Base-by-base conservation (phyloP, 2,797 vertebrate species). In the Gymnothorax javanicus region DNA sequence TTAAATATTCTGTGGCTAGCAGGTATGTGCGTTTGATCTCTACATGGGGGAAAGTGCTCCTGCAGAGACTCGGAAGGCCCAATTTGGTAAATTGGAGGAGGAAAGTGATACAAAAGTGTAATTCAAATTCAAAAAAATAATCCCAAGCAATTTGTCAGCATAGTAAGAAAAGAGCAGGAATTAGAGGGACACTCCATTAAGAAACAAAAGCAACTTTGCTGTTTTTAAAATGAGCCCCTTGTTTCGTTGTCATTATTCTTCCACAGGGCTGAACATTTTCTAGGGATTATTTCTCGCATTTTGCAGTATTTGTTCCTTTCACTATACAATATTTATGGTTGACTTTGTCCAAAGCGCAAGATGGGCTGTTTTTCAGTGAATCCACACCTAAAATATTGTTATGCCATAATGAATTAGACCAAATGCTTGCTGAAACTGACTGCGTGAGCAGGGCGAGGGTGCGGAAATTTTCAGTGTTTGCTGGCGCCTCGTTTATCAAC, bases 401-500 rank as follows among this genome's bases (percentile, higher is more conserved):
- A 9, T 25, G 54, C 79, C 20, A 54, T 57, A n/a, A 82, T 56
- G 52, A 25, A 82, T 82, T 25, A 9, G 43, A 56, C 50, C 8
- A 52, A 82, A 82, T 25, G 79, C 23, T 8, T 4, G 12, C 20
- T 11, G 79, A 11, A n/a, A 50, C 52, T n/a, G 17, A 54, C 15
- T 79, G 75, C 23, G 50, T 13, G 75, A 79, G 86, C 79, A 86
- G 87, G 87, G 82, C 27, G 20, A 77, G 7, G 33, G 73, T 12
- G 11, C 58, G 73, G 83, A 89, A 90, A 89, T 90, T 90, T 90
- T 86, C 87, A 85, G 81, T 86, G 64, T 59, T 85, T 86, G 85
- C 58, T 87, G 86, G 82, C 88, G 87, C 85, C 88, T 90, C 90
- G 86, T 91, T 88, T 87, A 87, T 90, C 88, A 90, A 89, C 86